phyloP scores from a whole-genome alignment of 2,113 vertebrate species.

The Erinaceus europaeus region DNA sequence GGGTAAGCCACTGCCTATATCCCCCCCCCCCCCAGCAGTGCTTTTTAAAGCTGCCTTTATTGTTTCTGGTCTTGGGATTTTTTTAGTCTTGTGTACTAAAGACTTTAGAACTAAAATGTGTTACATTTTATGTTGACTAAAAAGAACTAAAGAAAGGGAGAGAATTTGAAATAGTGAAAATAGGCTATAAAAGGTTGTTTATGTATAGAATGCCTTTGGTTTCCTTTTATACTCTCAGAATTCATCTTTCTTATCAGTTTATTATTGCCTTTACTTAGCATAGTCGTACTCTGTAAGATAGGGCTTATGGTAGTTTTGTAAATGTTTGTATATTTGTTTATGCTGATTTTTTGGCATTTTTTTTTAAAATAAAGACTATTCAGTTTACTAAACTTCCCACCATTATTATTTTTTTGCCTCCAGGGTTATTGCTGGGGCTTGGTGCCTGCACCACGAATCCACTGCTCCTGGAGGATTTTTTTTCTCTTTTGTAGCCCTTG shows the following conservation, averaged over 20 bases:
- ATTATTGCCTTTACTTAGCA: not conserved
- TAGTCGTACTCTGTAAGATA: not conserved
- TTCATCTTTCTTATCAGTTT: not conserved
- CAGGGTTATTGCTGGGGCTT: too few relatives aligned
- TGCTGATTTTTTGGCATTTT: too few relatives aligned
- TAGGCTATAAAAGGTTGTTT: too few relatives aligned
- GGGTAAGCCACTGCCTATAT: too few relatives aligned
- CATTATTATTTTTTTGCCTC: too few relatives aligned
- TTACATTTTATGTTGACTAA: conserved; percentile 31
- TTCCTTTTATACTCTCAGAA: not conserved
- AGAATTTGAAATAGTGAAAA: conserved; percentile 14
- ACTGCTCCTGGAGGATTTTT: too few relatives aligned
- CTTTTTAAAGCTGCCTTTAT: not conserved
- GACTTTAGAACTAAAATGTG: conserved; percentile 15
- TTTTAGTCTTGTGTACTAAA: conserved; percentile 22
- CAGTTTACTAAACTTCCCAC: too few relatives aligned
- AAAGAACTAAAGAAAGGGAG: not conserved
- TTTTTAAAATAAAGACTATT: too few relatives aligned
- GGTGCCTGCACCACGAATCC: too few relatives aligned
- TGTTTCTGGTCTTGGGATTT: not conserved
- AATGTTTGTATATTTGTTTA: not conserved
- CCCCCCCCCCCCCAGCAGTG: too few relatives aligned
- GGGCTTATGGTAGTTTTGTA: not conserved
- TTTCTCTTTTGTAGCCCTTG: too few relatives aligned
- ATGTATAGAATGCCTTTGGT: too few relatives aligned